Percentiles rank a stretch among this genome's conserved stretches.
These are phyloP conservation scores for Drosophila repleta DNA, from an alignment of 1,140 invertebrate species.

Conservation along the genomic window DNA sequence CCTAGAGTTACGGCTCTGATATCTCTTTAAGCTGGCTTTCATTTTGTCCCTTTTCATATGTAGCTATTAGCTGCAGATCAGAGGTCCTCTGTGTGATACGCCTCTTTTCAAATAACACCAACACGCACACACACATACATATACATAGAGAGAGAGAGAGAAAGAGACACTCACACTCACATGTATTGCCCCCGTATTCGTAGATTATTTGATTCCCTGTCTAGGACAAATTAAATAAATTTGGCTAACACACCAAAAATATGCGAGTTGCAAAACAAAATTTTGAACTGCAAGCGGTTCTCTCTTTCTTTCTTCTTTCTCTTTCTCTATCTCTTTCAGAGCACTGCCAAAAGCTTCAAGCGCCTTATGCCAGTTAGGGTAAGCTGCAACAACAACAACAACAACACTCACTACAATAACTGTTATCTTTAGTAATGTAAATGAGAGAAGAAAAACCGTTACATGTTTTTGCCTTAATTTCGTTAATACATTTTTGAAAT, in stretches of 20 bases:
- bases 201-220: conserved; percentile 49
- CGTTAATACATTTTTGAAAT: conserved; percentile 51
- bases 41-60: conserved; percentile 17
- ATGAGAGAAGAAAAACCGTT: conserved; percentile 43
- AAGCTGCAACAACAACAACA: conserved; percentile 69
- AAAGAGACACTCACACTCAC: conserved; percentile 12
- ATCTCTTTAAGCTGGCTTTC: no score
- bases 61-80: conserved; percentile 53
- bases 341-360: conserved; percentile 75
- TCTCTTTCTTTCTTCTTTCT: conserved; percentile 58
- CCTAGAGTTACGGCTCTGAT: no score
- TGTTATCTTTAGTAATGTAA: conserved; percentile 19
- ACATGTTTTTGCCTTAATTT: conserved; percentile 62
- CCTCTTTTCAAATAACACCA: conserved; percentile 8
- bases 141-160: no score
- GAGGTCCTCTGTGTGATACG: conserved; percentile 44
- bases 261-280: conserved; percentile 51
- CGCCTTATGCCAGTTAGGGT: conserved; percentile 82
- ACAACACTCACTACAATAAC: conserved; percentile 36
- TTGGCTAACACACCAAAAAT: conserved; percentile 57
- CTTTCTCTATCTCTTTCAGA: conserved; percentile 76
- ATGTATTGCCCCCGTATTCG: conserved; percentile 15
- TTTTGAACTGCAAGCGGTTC: conserved; percentile 69
- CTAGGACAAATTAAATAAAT: conserved; percentile 52
- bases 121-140: conserved; percentile 10